Conservation (phyloP, 2,113 vertebrate genomes). For the Calidris pygmaea region DNA sequence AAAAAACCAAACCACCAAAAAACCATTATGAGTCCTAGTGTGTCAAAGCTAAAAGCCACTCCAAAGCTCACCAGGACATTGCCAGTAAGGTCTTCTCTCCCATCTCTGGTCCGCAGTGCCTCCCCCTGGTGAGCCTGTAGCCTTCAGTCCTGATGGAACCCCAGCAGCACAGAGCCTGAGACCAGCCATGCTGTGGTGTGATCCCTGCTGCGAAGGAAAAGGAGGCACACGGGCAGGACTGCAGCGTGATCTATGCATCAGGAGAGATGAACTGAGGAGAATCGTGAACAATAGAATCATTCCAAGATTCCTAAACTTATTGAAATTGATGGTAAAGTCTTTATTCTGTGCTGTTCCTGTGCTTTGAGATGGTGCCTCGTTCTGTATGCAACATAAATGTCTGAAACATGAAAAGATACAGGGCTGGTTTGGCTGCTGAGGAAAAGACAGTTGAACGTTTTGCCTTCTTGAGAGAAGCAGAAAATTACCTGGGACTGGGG, state of each 20-base stretch:
- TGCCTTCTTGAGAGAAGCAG: neutral
- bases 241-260: neutral
- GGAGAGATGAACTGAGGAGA: slow-evolving; percentile 12
- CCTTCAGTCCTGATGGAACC: neutral
- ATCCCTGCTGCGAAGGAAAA: neutral
- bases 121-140: neutral
- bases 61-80: neutral
- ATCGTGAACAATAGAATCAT: slow-evolving; percentile 17
- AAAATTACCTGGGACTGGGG: slow-evolving; percentile 30
- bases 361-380: neutral
- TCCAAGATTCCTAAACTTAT: slow-evolving; percentile 23
- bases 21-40: neutral
- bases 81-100: neutral
- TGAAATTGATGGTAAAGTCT: slow-evolving; percentile 19
- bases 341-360: neutral
- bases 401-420: neutral
- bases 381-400: neutral
- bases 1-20: neutral
- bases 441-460: neutral
- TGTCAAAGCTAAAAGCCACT: neutral
- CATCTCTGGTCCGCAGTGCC: neutral
- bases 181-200: neutral
- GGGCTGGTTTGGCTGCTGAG: neutral
- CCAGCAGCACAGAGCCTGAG: neutral
- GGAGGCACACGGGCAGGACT: neutral